phyloP scores from a whole-genome alignment of 2,113 vertebrate genomes.

The Planiliza haematocheilus region DNA sequence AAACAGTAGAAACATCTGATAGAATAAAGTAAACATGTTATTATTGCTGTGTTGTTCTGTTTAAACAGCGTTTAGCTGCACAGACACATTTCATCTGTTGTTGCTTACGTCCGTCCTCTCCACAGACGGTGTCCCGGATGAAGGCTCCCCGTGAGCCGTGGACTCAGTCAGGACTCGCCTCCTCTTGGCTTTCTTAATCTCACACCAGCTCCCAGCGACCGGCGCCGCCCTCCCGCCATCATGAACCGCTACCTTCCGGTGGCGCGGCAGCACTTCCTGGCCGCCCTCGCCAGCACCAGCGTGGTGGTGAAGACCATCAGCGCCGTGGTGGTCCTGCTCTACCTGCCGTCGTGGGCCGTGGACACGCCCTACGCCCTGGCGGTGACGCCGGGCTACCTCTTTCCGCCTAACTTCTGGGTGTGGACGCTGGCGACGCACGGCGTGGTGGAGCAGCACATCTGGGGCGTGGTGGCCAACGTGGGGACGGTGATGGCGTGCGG shows the following conservation, averaged over 20 bases:
- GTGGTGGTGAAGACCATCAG: constrained; percentile 96
- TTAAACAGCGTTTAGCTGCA: too few relatives aligned
- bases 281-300: constrained; percentile 91
- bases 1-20: too few relatives aligned
- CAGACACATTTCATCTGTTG: too few relatives aligned
- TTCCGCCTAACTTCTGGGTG: constrained; percentile 97
- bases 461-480: constrained; percentile 88
- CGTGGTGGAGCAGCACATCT: constrained; percentile 89
- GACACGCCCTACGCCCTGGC: constrained; percentile 88
- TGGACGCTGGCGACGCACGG: constrained; percentile 96
- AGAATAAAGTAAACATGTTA: too few relatives aligned
- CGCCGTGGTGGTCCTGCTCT: constrained; percentile 87
- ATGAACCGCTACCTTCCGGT: constrained; percentile 95
- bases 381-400: constrained; percentile 94
- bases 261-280: constrained; percentile 92
- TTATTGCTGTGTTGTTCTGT: too few relatives aligned
- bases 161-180: constrained; percentile 36
- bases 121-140: constrained; percentile 47
- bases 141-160: constrained; percentile 50
- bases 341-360: constrained; percentile 90
- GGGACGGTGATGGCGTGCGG: constrained; percentile 90
- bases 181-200: constrained; percentile 28
- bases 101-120: too few relatives aligned
- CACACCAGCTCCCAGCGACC: background rate
- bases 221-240: constrained; percentile 46